These are phyloP conservation scores for Megamerina dolium DNA, from an alignment of 2,888 invertebrate species.

Conservation along the genomic window DNA sequence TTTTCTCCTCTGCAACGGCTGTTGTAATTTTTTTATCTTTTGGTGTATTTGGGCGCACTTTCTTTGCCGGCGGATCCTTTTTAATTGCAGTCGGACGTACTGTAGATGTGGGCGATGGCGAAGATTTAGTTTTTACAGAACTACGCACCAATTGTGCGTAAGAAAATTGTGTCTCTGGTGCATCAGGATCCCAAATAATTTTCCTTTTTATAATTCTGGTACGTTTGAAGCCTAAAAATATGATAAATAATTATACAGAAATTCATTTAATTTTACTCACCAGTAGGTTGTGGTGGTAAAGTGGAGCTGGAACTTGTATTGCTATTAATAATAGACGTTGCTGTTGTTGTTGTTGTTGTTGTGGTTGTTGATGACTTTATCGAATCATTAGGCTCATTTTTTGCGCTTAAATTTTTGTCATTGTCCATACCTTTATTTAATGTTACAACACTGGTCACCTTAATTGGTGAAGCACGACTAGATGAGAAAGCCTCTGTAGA, in stretches of 20 bases:
- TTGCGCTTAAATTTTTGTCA: too few species aligned
- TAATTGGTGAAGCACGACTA: neutral
- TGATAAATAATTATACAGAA: neutral
- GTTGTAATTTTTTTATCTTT: constrained; percentile 25
- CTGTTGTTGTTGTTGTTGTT: too few species aligned
- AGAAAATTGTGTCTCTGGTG: constrained; percentile 43
- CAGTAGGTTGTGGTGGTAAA: constrained; percentile 17
- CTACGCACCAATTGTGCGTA: constrained; percentile 48
- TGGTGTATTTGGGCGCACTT: constrained; percentile 27
- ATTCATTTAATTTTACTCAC: constrained; percentile 6
- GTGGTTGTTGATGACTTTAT: too few species aligned
- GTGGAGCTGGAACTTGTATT: constrained; percentile 9
- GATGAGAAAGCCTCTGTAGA: too few species aligned
- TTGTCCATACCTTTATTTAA: neutral
- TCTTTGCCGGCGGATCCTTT: constrained; percentile 23
- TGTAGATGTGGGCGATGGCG: constrained; percentile 14
- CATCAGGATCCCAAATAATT: constrained; percentile 66
- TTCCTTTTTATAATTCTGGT: constrained; percentile 63
- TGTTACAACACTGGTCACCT: neutral
- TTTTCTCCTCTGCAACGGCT: too few species aligned
- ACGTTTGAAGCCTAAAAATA: constrained; percentile 34
- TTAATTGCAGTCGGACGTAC: constrained; percentile 4
- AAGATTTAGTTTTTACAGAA: constrained; percentile 15
- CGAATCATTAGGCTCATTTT: too few species aligned
- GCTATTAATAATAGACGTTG: too few species aligned